Base-by-base conservation (phyloP, 2,888 invertebrate genomes). In the Aphidius colemani region DNA sequence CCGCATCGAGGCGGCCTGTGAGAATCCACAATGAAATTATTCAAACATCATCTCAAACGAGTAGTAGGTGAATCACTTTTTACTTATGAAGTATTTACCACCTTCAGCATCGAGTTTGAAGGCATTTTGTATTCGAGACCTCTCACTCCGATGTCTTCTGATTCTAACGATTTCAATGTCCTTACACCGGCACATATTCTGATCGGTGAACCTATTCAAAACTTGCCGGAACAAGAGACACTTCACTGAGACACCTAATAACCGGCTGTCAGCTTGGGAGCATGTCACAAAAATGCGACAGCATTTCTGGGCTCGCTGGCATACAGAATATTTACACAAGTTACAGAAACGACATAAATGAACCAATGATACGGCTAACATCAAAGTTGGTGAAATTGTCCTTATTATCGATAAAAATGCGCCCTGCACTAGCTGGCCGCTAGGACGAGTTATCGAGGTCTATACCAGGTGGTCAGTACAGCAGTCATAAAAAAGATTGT, bases 1-100 rank as follows among this genome's bases (percentile, higher is more conserved):
- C 72, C 73, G 0, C 69, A 75, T 55, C 72, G 73, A 30, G 77
- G 76, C 1, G 76, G 77, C 0, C 48, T 76, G 1, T 76, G 75
- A 75, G 75, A 78, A 56, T 66, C 73, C 0, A 69, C 67, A 1
- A 73, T 77, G 2, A 75, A 77, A 55, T 64, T 68, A 1, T 70
- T 75, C 2, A 80, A 80, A 61, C 62, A 68, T 48, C 75, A 78
- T 64, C 50, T 78, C 2, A 65, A 66, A 10, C 61, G 72, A 9
- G 63, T 71, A 0, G 59, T 71, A 1, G 65, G 67, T 71, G 84
- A 84, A 58, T 8, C 41, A 56, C 53, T 61, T 40, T 63, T 63
- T 11, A 73, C 67, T 1, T 71, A 64, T 44, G 73, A 76, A 59
- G 70, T 74, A 55, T 68, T 69, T 13, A 13, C 13, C 1, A 13